These are phyloP conservation scores for Pangasius larnaudii DNA, from an alignment of 2,797 vertebrate genomes.

Conservation along the genomic window DNA sequence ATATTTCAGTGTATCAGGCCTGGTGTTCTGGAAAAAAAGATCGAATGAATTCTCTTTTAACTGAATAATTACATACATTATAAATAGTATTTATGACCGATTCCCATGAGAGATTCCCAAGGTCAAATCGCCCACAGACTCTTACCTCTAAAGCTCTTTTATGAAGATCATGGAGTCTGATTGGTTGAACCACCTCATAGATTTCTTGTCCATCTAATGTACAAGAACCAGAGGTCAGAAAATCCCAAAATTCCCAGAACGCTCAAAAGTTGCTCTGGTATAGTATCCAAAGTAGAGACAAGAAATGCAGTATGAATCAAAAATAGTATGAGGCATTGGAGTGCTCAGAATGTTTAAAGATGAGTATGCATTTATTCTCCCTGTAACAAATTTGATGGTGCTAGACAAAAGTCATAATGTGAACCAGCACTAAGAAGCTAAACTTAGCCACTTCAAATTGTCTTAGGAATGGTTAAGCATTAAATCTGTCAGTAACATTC, in stretches of 20 bases:
- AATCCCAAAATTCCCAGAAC: background rate
- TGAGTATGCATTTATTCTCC: background rate
- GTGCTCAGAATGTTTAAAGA: background rate
- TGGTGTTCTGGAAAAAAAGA: slow-evolving; percentile 50
- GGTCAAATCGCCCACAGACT: background rate
- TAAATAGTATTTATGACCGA: background rate
- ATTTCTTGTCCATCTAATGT: slow-evolving; percentile 58
- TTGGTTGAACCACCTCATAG: slow-evolving; percentile 75
- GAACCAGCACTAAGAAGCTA: background rate
- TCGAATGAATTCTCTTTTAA: background rate
- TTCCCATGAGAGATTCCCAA: background rate
- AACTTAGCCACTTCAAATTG: background rate
- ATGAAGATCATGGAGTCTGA: slow-evolving; percentile 70
- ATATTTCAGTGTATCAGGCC: slow-evolving; percentile 70
- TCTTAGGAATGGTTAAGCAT: background rate
- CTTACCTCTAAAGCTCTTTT: slow-evolving; percentile 72
- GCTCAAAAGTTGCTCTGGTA: background rate
- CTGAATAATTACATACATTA: background rate
- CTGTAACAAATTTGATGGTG: background rate
- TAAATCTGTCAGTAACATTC: background rate
- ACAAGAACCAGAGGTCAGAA: slow-evolving; percentile 59
- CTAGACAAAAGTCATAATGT: background rate
- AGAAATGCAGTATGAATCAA: background rate
- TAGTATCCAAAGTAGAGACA: background rate
- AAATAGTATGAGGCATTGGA: background rate